Evolutionary conservation across 92 coral and sea anemone genomes (phyloP), one percentile per base, ranked within the genome.

Genomic region (Siderastrea radians): DNA sequence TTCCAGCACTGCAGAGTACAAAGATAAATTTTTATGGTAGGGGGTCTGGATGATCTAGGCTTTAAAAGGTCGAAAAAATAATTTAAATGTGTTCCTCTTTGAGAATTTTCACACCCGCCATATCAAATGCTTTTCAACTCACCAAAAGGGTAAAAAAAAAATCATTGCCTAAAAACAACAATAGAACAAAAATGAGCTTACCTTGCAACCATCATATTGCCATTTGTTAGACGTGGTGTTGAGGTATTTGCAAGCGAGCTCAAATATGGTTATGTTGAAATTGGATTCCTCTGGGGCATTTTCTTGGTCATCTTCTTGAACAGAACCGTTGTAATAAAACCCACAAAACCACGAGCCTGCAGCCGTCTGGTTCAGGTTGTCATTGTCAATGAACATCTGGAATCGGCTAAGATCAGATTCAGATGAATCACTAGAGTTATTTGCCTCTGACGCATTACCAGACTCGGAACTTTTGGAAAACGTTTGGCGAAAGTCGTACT

Each of bases 321-420:
- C 14, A 60, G 94, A 91, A 58, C 89, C 87, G 68, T 93, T 93
- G 78, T 93, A 93, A 48, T 66, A 75, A 59, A 93, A 93, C 1
- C 89, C 94, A 4, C 80, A 84, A 50, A 71, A 93, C 98, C 96
- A 96, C 1, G 45, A n/a, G 1, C 99, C 99, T 2, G 97, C 98
- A 2, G 99, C 94, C 9, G 99, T 93, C 38, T 61, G 82, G 64
- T 96, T 96, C 77, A 94, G 68, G 52, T 86, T 94, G 13, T 90
- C 98, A 65, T 93, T 93, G 26, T 96, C 87, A 4, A 95, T 45
- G 45, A 89, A 88, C 94, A 92, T 58, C 85, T 84, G 72, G 68
- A 82, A 83, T 3, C 90, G 94, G 44, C 68, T 69, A 13, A 38
- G 16, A 55, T 86, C 89, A 19, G 47, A 45, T 3, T 10, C 38